Percentiles rank a stretch among this genome's conserved stretches.
phyloP scores from a whole-genome alignment of 2,888 invertebrate species.

The Oasisia sp. region DNA sequence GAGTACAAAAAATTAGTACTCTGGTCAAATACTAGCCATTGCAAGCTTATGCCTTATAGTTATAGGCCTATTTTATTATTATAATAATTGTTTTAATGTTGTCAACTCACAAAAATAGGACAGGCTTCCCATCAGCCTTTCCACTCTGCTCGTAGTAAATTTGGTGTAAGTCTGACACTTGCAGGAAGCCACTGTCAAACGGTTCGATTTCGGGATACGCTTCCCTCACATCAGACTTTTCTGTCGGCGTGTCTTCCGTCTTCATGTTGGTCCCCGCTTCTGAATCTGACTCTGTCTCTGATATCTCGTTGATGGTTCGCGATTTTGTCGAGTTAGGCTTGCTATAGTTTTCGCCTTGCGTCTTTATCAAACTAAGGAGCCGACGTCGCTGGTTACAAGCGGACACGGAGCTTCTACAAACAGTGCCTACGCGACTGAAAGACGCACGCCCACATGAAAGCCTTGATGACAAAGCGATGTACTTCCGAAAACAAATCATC shows the following conservation, averaged over 20 bases:
- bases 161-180: slow-evolving; percentile 56
- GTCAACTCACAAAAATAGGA: slow-evolving; percentile 54
- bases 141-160: slow-evolving; percentile 60
- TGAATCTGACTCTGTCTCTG: no score
- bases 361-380: background rate
- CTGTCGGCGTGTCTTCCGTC: background rate
- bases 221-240: slow-evolving; percentile 25
- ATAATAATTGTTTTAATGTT: background rate
- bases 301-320: background rate
- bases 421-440: background rate
- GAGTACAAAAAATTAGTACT: no score
- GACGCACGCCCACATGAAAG: background rate
- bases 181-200: slow-evolving; percentile 50
- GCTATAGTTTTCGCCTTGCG: background rate
- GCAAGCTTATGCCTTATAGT: no score
- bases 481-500: background rate
- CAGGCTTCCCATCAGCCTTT: slow-evolving; percentile 55
- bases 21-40: no score
- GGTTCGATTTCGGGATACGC: slow-evolving; percentile 56
- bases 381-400: background rate
- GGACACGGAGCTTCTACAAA: background rate
- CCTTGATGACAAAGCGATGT: background rate
- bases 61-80: no score
- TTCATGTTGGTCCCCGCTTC: background rate
- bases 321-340: background rate